Base-by-base conservation (phyloP, 2,797 vertebrate species). In the Poecilia wingei region DNA sequence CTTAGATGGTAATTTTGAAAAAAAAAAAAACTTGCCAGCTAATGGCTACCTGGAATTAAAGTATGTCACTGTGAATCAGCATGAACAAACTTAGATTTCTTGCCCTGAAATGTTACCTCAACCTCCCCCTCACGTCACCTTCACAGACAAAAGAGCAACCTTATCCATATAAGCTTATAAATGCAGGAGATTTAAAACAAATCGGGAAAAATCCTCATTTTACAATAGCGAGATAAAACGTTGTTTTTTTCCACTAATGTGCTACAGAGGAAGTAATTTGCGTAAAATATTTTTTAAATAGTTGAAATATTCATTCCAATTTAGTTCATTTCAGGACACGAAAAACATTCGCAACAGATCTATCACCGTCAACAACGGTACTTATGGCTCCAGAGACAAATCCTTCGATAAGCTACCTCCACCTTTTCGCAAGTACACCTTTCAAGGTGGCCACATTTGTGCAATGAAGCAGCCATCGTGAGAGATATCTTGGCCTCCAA, bases 1-100 rank as follows among this genome's bases (percentile, higher is more conserved):
- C 77, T 79, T 51, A 74, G 47, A 86, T 7, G 75, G 75, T 83
- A 61, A 75, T 80, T 84, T 57, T 74, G 78, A 75, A 82, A 80
- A 84, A 86, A 77, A 55, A 9, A 83, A 87, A 75, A 66, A 68
- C 59, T 57, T 49, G 49, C 47, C 4, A 80, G 71, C 81, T 82
- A 84, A 81, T 73, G 72, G 79, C 81, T 82, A 73, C 18, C 25
- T 66, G 72, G 72, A 90, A 78, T 46, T 72, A 53, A 28, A 74
- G 64, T 0, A 10, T 69, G 77, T 84, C 86, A 64, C 73, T 61
- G 64, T 68, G 79, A 46, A 81, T 87, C 45, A 75, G 16, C 8
- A 20, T 90, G 82, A 83, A 66, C 66, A 16, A 10, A 64, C 74
- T 77, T 28, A 14, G 68, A n/a, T 76, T 43, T 33, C 64, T 61